phyloP scores from a whole-genome alignment of 2,888 invertebrate genomes.

The Oxystoma pomonae region DNA sequence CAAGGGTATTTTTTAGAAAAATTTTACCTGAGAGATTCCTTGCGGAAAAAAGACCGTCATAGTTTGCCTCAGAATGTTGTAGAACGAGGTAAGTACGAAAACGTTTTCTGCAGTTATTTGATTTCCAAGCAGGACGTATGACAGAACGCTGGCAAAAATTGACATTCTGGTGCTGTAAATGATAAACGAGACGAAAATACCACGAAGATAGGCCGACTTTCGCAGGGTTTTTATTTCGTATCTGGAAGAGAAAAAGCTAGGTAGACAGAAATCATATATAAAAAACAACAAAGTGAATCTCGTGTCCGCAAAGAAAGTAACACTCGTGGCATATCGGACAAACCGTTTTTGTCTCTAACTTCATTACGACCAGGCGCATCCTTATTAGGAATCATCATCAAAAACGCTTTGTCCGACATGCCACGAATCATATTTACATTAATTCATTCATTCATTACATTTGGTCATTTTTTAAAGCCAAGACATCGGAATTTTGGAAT shows the following conservation, averaged over 20 bases:
- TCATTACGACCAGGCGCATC: not conserved
- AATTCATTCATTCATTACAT: too few species aligned
- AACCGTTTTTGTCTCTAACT: too few species aligned
- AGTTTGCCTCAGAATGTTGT: conserved; percentile 67
- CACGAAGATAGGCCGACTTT: conserved; percentile 53
- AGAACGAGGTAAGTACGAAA: conserved; percentile 68
- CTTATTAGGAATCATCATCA: too few species aligned
- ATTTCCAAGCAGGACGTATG: conserved; percentile 59
- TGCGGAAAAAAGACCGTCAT: conserved; percentile 70
- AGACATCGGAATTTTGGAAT: too few species aligned
- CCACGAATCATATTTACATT: too few species aligned
- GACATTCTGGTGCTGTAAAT: conserved; percentile 68
- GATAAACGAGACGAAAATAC: conserved; percentile 55
- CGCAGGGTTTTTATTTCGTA: conserved; percentile 49
- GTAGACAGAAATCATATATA: conserved; percentile 38
- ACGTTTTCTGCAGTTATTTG: conserved; percentile 66
- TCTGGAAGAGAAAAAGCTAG: conserved; percentile 45
- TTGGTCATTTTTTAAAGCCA: too few species aligned
- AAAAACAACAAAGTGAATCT: too few species aligned
- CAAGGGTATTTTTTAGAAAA: too few species aligned
- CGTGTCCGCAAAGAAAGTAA: too few species aligned
- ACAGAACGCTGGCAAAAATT: conserved; percentile 63
- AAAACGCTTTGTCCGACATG: too few species aligned
- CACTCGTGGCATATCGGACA: too few species aligned
- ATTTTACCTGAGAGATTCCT: conserved; percentile 65